Evolutionary conservation across 1,140 invertebrate species (phyloP), one percentile per base, ranked within the genome.

Genomic region (Papilio helenus): DNA sequence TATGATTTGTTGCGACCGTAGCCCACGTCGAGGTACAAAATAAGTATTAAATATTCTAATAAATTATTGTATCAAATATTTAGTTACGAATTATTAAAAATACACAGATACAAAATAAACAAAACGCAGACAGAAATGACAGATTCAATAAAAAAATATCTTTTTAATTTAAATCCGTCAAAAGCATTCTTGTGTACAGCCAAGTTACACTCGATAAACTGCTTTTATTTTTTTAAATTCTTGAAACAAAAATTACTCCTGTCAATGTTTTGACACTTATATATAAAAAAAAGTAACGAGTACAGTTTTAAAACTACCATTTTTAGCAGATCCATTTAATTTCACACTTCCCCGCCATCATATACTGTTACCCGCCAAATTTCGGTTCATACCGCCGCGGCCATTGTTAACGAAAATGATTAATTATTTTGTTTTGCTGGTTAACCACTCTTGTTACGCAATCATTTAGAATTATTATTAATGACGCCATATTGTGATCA

Each of bases 341-440:
- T 71, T 72, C 23, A 61, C 14, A 39, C 23, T 18, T 80, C 80
- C 61, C 1, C 26, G 79, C 68, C 79, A 68, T 88, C 85, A 88
- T 88, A 85, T 81, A 88, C 83, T 88, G 79, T 61, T 80, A 77
- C 81, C 81, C 81, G 51, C 77, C 72, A 76, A 81, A 85, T 84
- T 80, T 84, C 81, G 82, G 83, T 86, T 87, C 84, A 87, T 83
- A 76, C 80, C 79, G 77, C 81, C 51, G 68, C 80, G 76, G 76
- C 80, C 80, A 83, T 77, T 77, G 61, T 65, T 29, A 65, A 10
- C 79, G 72, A 72, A 82, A 51, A 58, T 83, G 81, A 85, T 87
- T 87, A 84, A 84, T 88, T 83, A 88, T 86, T 80, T 84, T 83
- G 81, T 84, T 84, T 81, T 87, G 65, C 68, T 78, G 76, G 84